Conservation (phyloP, 2,113 vertebrate species). For the Aldabrachelys gigantea region DNA sequence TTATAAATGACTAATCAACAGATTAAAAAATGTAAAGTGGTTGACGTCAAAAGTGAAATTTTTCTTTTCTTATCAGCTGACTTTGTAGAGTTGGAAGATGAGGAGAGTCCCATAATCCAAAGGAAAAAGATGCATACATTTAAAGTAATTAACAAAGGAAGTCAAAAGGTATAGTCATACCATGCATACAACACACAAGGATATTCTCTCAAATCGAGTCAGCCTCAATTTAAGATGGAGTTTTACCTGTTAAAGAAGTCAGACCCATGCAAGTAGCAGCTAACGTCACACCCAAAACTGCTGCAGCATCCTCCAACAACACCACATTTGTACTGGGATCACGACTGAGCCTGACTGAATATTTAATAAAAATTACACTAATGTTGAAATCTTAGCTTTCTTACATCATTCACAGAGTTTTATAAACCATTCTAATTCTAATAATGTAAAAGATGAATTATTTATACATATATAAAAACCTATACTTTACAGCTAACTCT, state of each 20-base stretch:
- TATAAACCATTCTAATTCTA: not conserved
- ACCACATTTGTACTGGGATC: constrained; percentile 98
- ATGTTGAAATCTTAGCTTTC: constrained; percentile 10
- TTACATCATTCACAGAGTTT: not conserved
- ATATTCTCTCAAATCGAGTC: not conserved
- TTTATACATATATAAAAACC: not conserved
- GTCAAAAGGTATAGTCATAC: not conserved
- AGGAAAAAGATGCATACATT: not conserved
- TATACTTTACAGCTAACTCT: not conserved
- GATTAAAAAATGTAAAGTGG: not conserved
- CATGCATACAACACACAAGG: not conserved
- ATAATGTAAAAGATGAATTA: not conserved
- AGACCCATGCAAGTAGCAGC: constrained; percentile 95
- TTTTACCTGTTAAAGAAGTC: constrained; percentile 94
- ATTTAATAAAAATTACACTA: not conserved
- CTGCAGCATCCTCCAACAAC: constrained; percentile 94
- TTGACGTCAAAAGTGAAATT: not conserved
- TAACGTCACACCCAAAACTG: constrained; percentile 91
- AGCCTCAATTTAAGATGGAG: not conserved
- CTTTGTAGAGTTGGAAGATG: not conserved
- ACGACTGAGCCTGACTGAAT: constrained; percentile 91
- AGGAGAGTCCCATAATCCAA: not conserved
- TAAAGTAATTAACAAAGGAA: not conserved
- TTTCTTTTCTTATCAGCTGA: not conserved
- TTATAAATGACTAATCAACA: not conserved